Evolutionary conservation across 2,888 invertebrate genomes (phyloP).

Genomic region (Gari tellinella): DNA sequence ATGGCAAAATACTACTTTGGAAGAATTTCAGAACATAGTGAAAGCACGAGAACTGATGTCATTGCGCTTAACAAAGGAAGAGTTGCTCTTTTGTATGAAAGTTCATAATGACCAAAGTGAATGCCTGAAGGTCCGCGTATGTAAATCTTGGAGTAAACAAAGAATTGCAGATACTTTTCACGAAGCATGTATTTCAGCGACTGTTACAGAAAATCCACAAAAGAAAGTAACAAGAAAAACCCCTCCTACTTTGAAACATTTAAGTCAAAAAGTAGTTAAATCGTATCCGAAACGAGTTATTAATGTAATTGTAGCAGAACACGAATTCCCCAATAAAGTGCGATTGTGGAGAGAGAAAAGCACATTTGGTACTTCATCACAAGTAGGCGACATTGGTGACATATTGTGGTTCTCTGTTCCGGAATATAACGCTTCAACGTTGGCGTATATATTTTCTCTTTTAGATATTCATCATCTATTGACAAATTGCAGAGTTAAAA

Average conservation of each 20-base stretch:
- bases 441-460: conserved; percentile 25
- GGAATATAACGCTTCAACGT: conserved; percentile 24
- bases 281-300: conserved; percentile 21
- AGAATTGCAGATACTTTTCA: conserved; percentile 12
- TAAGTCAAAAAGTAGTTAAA: conserved; percentile 10
- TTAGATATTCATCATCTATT: conserved; percentile 38
- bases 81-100: too few species aligned
- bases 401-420: conserved; percentile 37
- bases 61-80: too few species aligned
- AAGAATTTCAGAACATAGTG: too few species aligned
- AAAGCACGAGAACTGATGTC: too few species aligned
- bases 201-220: not conserved
- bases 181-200: not conserved
- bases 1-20: too few species aligned
- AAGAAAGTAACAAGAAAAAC: not conserved
- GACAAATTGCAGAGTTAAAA: conserved; percentile 25
- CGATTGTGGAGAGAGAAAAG: conserved; percentile 9
- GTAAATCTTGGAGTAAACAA: conserved; percentile 29
- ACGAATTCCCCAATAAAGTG: conserved; percentile 15
- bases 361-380: not conserved
- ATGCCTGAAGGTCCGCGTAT: too few species aligned
- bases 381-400: not conserved
- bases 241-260: conserved; percentile 10
- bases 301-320: conserved; percentile 23
- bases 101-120: too few species aligned